phyloP scores from a whole-genome alignment of 2,113 vertebrate species.

The Nibea coibor region DNA sequence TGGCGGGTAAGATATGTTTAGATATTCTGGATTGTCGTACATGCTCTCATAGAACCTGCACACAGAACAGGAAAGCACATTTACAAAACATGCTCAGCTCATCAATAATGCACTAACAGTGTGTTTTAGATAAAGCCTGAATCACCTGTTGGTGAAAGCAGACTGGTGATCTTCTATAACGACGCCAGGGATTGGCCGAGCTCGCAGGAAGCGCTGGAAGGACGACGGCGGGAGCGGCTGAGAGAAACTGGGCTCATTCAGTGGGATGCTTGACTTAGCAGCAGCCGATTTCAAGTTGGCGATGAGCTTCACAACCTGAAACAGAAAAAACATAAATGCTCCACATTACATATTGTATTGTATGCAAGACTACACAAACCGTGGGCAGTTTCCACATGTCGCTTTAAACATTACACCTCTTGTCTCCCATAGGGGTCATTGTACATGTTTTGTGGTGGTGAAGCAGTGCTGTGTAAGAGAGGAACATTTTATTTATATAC shows the following conservation, averaged over 20 bases:
- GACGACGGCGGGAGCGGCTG: constrained; percentile 93
- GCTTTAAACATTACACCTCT: background rate
- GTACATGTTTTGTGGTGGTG: background rate
- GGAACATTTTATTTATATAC: constrained; percentile 31
- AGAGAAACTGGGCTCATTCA: constrained; percentile 66
- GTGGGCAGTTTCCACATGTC: background rate
- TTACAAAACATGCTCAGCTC: background rate
- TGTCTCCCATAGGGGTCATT: too few relatives aligned
- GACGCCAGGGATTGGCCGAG: constrained; percentile 86
- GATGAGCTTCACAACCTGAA: constrained; percentile 84
- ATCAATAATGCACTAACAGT: fast-evolving
- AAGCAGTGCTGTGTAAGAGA: background rate
- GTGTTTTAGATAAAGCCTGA: background rate
- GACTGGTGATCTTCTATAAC: constrained; percentile 88
- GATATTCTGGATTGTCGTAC: constrained; percentile 88
- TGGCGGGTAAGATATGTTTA: constrained; percentile 85
- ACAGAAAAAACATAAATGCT: background rate
- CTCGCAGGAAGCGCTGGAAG: constrained; percentile 92
- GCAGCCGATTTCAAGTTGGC: constrained; percentile 65
- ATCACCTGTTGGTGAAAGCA: constrained; percentile 87
- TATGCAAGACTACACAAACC: background rate
- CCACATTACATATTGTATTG: background rate
- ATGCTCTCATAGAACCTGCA: constrained; percentile 93
- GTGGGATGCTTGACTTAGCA: constrained; percentile 27
- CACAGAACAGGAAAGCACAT: background rate